A percentile compares a stretch with the other conserved stretches of the same genome.
Evolutionary conservation across 2,797 vertebrate genomes (phyloP).

Genomic region (Poeciliopsis turneri): DNA sequence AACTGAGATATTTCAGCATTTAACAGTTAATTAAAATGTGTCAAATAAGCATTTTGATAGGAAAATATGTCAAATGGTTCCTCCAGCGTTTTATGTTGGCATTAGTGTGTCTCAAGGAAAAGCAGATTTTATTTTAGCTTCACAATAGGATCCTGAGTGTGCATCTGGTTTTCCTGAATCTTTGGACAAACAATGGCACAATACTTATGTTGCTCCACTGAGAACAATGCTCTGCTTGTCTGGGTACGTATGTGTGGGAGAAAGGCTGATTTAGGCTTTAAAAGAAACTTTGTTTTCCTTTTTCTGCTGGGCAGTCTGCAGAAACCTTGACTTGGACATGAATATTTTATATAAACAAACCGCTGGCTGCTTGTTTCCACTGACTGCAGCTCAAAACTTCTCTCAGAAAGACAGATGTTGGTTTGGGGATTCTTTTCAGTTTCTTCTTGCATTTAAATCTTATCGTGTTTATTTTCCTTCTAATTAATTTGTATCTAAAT

Average conservation of each 20-base stretch:
- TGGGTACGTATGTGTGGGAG: neutral
- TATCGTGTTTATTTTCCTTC: neutral
- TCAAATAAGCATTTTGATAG: neutral
- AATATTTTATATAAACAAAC: slow-evolving; percentile 1
- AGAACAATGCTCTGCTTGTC: slow-evolving; percentile 27
- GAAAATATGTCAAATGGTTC: neutral
- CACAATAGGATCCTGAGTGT: neutral
- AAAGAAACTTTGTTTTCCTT: neutral
- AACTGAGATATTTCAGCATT: neutral
- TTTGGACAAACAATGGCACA: slow-evolving; percentile 16
- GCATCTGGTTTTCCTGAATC: slow-evolving; percentile 11
- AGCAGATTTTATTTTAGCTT: slow-evolving; percentile 1
- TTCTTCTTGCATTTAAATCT: neutral
- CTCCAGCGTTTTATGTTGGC: neutral
- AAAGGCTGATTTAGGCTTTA: slow-evolving; percentile 6
- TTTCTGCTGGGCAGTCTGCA: neutral
- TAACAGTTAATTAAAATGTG: too few relatives aligned
- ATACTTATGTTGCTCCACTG: slow-evolving; percentile 32
- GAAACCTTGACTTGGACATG: neutral
- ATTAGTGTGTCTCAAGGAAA: neutral
- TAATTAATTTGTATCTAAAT: neutral
- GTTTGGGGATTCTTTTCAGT: neutral
- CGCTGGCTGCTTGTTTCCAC: neutral
- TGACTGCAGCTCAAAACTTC: neutral
- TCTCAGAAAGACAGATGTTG: neutral